A percentile compares a stretch with the other conserved stretches of the same genome.
phyloP scores from a whole-genome alignment of 2,797 vertebrate species.

The Mus minutoides region DNA sequence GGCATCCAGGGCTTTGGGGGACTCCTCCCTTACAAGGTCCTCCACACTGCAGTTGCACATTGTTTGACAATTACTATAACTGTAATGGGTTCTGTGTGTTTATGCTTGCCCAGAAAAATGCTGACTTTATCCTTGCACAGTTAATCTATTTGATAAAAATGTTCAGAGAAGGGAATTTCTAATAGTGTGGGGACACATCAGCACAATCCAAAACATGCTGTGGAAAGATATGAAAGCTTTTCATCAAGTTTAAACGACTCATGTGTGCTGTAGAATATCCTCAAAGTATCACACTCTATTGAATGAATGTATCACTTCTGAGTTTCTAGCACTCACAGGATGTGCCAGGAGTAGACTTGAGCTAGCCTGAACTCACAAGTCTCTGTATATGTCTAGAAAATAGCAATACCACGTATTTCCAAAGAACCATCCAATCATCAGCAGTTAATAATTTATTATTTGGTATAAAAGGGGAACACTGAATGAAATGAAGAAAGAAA shows the following conservation, averaged over 20 bases:
- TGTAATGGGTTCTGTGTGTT: not conserved
- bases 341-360: not conserved
- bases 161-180: not conserved
- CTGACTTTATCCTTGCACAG: not conserved
- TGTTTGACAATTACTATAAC: not conserved
- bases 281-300: not conserved
- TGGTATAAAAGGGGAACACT: not conserved
- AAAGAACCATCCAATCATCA: not conserved
- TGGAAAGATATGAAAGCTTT: not conserved
- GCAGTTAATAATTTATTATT: not conserved
- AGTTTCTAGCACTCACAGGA: not conserved
- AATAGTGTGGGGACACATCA: not conserved
- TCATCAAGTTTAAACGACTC: not conserved
- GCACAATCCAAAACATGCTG: not conserved
- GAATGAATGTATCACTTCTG: not conserved
- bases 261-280: not conserved
- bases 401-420: not conserved
- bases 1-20: too few species aligned
- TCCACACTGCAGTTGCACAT: not conserved
- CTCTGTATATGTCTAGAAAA: not conserved
- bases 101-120: not conserved
- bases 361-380: not conserved
- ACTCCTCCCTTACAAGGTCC: not conserved
- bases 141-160: constrained; percentile 33
- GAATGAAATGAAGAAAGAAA: not conserved